These are phyloP conservation scores for Psylliodes chrysocephalus DNA, from an alignment of 2,888 invertebrate genomes.

Conservation along the genomic window DNA sequence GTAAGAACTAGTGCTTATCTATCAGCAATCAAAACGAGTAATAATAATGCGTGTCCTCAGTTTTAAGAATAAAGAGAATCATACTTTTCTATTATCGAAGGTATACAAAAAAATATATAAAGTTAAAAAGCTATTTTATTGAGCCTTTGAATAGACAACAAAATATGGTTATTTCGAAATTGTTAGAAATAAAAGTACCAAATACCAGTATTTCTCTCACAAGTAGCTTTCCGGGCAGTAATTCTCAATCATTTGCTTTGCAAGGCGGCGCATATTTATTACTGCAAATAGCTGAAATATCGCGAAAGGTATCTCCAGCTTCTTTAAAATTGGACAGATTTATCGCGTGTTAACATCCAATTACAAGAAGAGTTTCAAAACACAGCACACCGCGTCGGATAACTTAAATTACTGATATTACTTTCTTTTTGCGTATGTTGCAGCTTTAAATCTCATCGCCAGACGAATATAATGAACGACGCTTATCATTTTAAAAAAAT, in stretches of 20 bases:
- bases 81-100: too few relatives aligned
- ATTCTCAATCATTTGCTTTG: conserved; percentile 35
- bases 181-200: not conserved
- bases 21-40: too few relatives aligned
- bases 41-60: too few relatives aligned
- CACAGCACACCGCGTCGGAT: conserved; percentile 29
- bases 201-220: not conserved
- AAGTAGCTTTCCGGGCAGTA: not conserved
- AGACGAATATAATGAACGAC: not conserved
- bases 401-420: conserved; percentile 34
- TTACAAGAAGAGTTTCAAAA: conserved; percentile 36
- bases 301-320: conserved; percentile 1
- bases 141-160: too few relatives aligned
- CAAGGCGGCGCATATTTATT: conserved; percentile 39
- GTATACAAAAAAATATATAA: too few relatives aligned
- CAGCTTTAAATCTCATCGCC: conserved; percentile 19
- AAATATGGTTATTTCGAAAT: too few relatives aligned
- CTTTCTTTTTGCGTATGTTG: conserved; percentile 26
- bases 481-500: not conserved
- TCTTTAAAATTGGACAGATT: conserved; percentile 38
- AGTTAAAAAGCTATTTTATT: too few relatives aligned
- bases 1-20: too few relatives aligned
- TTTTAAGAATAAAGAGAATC: too few relatives aligned
- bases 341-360: conserved; percentile 44
- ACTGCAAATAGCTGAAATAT: not conserved